Evolutionary conservation across 2,113 vertebrate species (phyloP).

Genomic region (Gallinago jamesoni): DNA sequence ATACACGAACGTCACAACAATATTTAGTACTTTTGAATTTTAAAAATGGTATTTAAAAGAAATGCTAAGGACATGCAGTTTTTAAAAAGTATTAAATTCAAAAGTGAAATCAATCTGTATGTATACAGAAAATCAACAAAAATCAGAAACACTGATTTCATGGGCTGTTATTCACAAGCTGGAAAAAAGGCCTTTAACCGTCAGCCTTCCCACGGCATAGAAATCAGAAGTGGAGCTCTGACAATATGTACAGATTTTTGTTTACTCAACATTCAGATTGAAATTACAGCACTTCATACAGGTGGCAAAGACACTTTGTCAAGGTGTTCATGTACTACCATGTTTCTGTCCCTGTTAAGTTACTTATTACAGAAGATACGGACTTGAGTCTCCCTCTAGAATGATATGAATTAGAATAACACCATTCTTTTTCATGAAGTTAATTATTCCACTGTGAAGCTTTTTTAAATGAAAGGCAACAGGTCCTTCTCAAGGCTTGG

Average conservation of each 20-base stretch:
- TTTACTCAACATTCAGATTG: not conserved
- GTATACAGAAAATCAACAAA: not conserved
- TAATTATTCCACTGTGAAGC: not conserved
- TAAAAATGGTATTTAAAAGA: not conserved
- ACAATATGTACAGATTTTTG: accelerated
- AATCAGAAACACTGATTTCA: not conserved
- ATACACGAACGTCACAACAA: slow-evolving; percentile 46
- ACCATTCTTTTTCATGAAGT: accelerated
- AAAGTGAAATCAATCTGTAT: not conserved
- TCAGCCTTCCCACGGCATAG: not conserved
- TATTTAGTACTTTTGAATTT: slow-evolving; percentile 19
- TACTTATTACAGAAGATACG: not conserved
- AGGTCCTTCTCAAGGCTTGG: not conserved
- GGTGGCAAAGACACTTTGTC: not conserved
- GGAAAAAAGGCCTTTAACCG: not conserved
- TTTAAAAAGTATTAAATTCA: not conserved
- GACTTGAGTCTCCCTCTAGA: not conserved
- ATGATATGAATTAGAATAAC: not conserved
- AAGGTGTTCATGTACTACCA: not conserved
- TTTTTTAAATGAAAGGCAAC: not conserved
- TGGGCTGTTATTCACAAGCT: not conserved
- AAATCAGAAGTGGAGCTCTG: not conserved
- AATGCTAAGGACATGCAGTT: not conserved
- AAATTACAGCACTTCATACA: not conserved
- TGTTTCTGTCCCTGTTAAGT: not conserved